Conservation (phyloP, 2,113 vertebrate species). For the Larimichthys crocea region DNA sequence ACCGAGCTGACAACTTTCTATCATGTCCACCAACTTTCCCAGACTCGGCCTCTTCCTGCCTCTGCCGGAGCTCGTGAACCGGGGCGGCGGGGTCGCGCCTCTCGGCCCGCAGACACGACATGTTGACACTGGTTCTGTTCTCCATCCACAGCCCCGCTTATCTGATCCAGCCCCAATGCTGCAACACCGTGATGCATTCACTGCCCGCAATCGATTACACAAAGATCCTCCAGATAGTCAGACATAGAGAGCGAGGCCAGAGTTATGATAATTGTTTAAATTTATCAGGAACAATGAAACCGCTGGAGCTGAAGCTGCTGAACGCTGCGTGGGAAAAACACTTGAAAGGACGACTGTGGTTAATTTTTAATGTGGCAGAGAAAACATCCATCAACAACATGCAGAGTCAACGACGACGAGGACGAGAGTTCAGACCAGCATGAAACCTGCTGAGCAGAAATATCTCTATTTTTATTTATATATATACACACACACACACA, state of each 20-base stretch:
- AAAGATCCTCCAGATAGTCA: not conserved
- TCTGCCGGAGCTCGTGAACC: conserved; percentile 67
- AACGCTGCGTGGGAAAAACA: conserved; percentile 9
- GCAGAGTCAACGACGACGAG: too few relatives aligned
- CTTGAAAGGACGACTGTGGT: conserved; percentile 2
- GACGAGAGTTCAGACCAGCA: too few relatives aligned
- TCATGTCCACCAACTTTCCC: conserved; percentile 79
- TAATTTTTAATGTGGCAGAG: not conserved
- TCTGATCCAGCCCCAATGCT: too few relatives aligned
- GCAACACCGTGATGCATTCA: not conserved
- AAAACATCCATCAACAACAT: not conserved
- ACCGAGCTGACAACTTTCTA: conserved; percentile 76
- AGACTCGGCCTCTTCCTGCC: conserved; percentile 46
- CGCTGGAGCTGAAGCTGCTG: not conserved
- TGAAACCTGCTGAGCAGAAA: too few relatives aligned
- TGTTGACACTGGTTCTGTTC: too few relatives aligned
- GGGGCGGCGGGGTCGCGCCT: conserved; percentile 7
- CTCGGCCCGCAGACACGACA: too few relatives aligned
- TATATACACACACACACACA: too few relatives aligned
- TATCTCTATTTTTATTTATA: too few relatives aligned
- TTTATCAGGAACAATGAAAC: conserved; percentile 2
- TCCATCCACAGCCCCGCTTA: too few relatives aligned
- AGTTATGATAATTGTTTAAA: conserved; percentile 20
- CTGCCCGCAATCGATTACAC: conserved; percentile 10
- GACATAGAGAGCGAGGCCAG: not conserved